phyloP scores from a whole-genome alignment of 1,140 invertebrate species.

The Uloborus diversus region DNA sequence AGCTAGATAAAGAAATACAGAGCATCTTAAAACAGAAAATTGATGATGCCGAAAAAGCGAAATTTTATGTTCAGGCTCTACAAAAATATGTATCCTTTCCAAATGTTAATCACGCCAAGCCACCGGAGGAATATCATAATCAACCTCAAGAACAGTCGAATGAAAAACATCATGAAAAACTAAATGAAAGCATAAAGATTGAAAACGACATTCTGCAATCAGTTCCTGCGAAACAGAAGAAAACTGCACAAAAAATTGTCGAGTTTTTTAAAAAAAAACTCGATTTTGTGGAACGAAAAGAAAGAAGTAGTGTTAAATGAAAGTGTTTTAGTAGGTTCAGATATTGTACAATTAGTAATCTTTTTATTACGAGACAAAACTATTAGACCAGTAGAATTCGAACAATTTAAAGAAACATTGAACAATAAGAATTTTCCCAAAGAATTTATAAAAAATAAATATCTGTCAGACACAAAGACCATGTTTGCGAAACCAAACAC shows the following conservation, averaged over 20 bases:
- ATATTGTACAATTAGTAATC: neutral
- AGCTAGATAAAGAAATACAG: too few relatives aligned
- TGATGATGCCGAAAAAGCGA: too few relatives aligned
- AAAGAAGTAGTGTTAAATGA: neutral
- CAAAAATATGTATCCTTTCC: slow-evolving; percentile 13
- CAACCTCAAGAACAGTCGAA: too few relatives aligned
- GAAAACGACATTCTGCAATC: neutral
- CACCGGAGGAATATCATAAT: too few relatives aligned
- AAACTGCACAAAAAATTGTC: neutral
- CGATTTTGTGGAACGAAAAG: neutral
- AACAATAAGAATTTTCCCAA: too few relatives aligned
- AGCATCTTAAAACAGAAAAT: too few relatives aligned
- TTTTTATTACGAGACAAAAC: neutral
- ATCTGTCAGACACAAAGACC: too few relatives aligned
- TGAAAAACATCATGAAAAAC: neutral
- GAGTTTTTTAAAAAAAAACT: neutral
- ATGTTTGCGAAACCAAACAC: too few relatives aligned
- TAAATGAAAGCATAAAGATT: neutral
- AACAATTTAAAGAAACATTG: too few relatives aligned
- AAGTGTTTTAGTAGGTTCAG: neutral
- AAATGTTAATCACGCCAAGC: neutral
- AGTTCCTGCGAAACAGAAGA: neutral
- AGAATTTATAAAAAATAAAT: too few relatives aligned
- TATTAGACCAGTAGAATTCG: too few relatives aligned
- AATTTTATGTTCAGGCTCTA: neutral